Conservation (phyloP, 1,140 invertebrate genomes). For the Lasioglossum albipes region DNA sequence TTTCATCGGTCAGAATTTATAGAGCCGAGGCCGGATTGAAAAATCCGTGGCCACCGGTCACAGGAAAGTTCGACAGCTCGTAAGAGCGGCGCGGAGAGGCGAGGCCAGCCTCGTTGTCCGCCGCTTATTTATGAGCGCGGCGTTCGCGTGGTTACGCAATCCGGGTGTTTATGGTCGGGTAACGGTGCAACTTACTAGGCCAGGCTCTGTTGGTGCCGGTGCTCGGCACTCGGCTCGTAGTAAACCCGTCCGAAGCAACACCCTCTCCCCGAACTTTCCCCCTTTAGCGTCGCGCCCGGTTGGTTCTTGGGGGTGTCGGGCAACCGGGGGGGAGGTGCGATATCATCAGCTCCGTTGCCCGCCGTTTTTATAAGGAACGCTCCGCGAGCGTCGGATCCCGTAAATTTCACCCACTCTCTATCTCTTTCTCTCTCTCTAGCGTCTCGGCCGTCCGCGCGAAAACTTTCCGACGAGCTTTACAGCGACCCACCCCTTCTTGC, state of each 20-base stretch:
- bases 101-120: background rate
- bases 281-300: slow-evolving; percentile 9
- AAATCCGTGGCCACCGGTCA: too few relatives aligned
- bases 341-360: slow-evolving; percentile 22
- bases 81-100: too few relatives aligned
- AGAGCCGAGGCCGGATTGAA: too few relatives aligned
- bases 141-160: slow-evolving; percentile 59
- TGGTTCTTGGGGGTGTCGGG: background rate
- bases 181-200: slow-evolving; percentile 52
- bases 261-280: slow-evolving; percentile 38
- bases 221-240: slow-evolving; percentile 10
- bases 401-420: slow-evolving; percentile 16
- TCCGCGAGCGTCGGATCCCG: slow-evolving; percentile 45
- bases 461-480: slow-evolving; percentile 69
- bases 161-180: slow-evolving; percentile 55
- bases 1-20: too few relatives aligned
- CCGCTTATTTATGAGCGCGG: slow-evolving; percentile 53
- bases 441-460: slow-evolving; percentile 40
- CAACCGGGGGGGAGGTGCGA: background rate
- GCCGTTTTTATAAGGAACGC: slow-evolving; percentile 60
- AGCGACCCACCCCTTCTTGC: background rate
- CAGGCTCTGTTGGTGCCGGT: background rate
- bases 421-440: background rate
- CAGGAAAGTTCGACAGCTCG: background rate
- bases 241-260: slow-evolving; percentile 13